Evolutionary conservation across 2,113 vertebrate genomes (phyloP), one percentile per base, ranked within the genome.

Genomic region (Lamprotornis superbus): DNA sequence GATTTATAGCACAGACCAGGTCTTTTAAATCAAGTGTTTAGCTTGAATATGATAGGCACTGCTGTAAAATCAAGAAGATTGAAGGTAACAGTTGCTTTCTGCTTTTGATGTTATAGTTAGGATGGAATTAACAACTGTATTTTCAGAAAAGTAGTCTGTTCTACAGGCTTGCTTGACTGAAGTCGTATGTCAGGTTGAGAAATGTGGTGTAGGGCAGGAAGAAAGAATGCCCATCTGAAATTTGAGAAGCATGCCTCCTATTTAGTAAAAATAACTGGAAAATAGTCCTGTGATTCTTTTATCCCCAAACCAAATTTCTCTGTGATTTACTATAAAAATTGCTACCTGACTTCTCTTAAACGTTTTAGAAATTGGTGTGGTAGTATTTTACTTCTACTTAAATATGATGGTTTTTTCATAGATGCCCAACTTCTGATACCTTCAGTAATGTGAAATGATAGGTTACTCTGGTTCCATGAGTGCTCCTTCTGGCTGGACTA

Each of bases 81-180:
- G 89, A 92, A 91, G 61, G 74, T 37, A 94, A 61, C 65, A 49
- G 61, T 75, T 90, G 37, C 59, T 80, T 96, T 93, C 55, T 73
- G 84, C 87, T 87, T 87, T 95, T 91, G 89, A 94, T 91, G 87
- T 89, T 85, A 65, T 3, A 86, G 75, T 92, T 92, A 93, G 63
- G 82, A 55, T 53, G 63, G 75, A 94, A 96, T 91, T 93, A 95
- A 87, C 87, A 90, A 25, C 78, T 65, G 74, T 57, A 65, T 77
- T 87, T 91, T 77, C 71, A 90, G 71, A 42, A 83, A 80, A 53
- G 42, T 35, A 88, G 50, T 50, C 90, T 85, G 82, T 94, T 88
- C 55, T 93, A 77, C 81, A 87, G 61, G 47, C 35, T 28, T 68
- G 81, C 71, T 87, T 63, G 39, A 68, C 65, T 91, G 61, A 94